Base-by-base conservation (phyloP, 2,797 vertebrate genomes). In the Hirundo rustica region DNA sequence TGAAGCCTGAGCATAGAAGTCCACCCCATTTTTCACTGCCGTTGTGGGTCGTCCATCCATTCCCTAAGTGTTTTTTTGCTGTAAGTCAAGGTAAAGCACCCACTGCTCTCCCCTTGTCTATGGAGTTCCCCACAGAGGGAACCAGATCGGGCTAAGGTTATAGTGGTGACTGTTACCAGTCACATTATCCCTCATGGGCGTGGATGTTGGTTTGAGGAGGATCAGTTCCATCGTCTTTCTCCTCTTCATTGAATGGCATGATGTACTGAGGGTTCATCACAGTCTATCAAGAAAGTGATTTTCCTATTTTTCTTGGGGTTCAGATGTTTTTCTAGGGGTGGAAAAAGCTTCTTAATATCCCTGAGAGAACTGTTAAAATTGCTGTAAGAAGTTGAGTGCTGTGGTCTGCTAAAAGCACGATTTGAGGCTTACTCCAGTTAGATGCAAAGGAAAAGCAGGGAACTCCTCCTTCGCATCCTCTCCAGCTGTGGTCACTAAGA, bases 111-210 rank as follows among this genome's bases (percentile, higher is more conserved):
- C 13, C 8, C 16, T 38, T 15, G 4, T 32, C 57, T 13, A 1
- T 6, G 3, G 5, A 25, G 47, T 7, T 47, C 6, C 8, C 47
- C 51, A 32, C 23, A 54, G 44, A 27, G 12, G 9, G 10, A 85
- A 1, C 26, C 23, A 40, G 53, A 6, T 2, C 16, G 38, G 47
- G 23, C 19, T 40, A 2, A 10, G 21, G 5, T 34, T 9, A 0
- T 7, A 11, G 45, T 32, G 38, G 26, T 84, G 38, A 7, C 13
- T 67, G 0, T 73, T 47, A 2, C 1, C 7, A 10, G 36, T 60
- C 57, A 26, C 13, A 5, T 32, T 42, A 45, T 16, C n/a, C 47
- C 32, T 83, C 4, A 0, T 14, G 36, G 61, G 10, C 3, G 1
- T 51, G 48, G 19, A 12, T 44, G 16, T 82, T 54, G n/a, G 47